These are phyloP conservation scores for Noctilio leporinus DNA, from an alignment of 2,113 vertebrate genomes.

Conservation along the genomic window DNA sequence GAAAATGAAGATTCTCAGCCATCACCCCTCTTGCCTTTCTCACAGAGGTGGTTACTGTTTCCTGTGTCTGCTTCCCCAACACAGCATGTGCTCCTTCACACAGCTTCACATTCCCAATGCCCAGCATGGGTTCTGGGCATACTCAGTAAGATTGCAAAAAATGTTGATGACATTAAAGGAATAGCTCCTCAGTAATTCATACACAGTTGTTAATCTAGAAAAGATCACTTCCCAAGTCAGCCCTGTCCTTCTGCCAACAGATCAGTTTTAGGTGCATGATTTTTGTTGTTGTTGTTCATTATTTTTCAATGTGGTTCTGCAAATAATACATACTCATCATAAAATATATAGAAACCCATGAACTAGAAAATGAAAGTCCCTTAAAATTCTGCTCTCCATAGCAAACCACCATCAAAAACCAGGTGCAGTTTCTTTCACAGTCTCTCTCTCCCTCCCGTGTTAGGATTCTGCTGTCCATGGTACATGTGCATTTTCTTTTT, in stretches of 20 bases:
- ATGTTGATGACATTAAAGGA: background rate
- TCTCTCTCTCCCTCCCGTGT: too few species aligned
- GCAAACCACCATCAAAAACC: background rate
- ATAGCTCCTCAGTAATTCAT: background rate
- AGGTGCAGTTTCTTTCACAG: background rate
- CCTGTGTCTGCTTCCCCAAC: fast-evolving
- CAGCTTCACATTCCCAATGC: background rate
- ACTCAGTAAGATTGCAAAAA: background rate
- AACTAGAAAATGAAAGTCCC: background rate
- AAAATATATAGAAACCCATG: background rate
- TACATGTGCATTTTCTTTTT: fast-evolving
- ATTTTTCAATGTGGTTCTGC: background rate
- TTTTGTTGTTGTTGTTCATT: background rate
- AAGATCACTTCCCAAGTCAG: background rate
- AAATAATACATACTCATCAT: background rate
- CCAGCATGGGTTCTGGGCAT: background rate
- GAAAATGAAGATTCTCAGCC: too few species aligned
- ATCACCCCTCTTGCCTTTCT: fast-evolving
- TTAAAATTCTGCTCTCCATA: background rate
- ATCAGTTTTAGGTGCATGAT: background rate
- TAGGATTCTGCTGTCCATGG: background rate
- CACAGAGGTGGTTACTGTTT: background rate
- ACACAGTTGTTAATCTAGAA: background rate
- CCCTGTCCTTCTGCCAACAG: background rate
- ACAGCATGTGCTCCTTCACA: background rate